Percentiles rank a stretch among this genome's conserved stretches.
phyloP scores from a whole-genome alignment of 2,797 vertebrate genomes.

The Lutjanus argentimaculatus region DNA sequence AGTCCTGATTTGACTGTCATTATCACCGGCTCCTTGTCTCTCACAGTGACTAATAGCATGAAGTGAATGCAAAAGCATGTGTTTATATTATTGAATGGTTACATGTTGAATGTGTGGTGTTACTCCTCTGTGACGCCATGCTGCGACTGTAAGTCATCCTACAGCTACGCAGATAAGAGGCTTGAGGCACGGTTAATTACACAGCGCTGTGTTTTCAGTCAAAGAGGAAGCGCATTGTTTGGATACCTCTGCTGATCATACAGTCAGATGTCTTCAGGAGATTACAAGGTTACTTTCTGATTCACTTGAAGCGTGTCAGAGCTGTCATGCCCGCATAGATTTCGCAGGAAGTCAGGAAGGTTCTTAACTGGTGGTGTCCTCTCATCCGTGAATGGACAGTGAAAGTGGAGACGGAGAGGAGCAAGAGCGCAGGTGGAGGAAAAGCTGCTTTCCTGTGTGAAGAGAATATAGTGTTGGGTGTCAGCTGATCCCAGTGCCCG shows the following conservation, averaged over 20 bases:
- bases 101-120: conserved; percentile 15
- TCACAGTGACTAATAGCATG: conserved; percentile 56
- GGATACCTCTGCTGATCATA: conserved; percentile 60
- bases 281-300: conserved; percentile 62
- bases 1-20: conserved; percentile 61
- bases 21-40: conserved; percentile 55
- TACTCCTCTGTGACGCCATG: conserved; percentile 17
- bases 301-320: conserved; percentile 27
- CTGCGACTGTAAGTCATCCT: conserved; percentile 41
- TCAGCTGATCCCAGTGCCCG: not conserved
- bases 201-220: not conserved
- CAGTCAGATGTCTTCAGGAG: conserved; percentile 51
- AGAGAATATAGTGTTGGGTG: not conserved
- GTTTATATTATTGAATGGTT: not conserved
- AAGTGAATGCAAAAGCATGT: not conserved
- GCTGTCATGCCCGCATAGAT: conserved; percentile 30
- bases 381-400: conserved; percentile 21
- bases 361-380: not conserved
- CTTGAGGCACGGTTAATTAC: conserved; percentile 50
- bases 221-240: conserved; percentile 66
- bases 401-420: conserved; percentile 50
- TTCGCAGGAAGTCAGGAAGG: not conserved
- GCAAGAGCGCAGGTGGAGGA: not conserved
- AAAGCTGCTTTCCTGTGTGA: not conserved
- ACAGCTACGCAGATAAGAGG: conserved; percentile 64